These are phyloP conservation scores for Misgurnus anguillicaudatus DNA, from an alignment of 2,113 vertebrate species.

Conservation along the genomic window DNA sequence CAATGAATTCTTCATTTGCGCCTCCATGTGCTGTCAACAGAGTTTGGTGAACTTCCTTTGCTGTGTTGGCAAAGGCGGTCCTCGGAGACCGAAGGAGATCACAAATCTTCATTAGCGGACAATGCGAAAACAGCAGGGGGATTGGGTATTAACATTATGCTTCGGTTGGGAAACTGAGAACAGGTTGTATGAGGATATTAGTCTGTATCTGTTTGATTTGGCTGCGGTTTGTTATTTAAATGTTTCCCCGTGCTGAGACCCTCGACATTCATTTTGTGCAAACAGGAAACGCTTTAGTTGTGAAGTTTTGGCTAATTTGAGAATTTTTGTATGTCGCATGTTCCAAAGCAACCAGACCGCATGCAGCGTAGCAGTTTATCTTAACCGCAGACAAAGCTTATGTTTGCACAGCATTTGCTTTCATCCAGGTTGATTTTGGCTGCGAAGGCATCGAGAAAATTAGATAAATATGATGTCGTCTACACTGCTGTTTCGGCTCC, in stretches of 20 bases:
- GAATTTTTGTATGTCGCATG: not conserved
- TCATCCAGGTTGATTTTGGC: slow-evolving; percentile 41
- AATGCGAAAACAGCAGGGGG: slow-evolving; percentile 32
- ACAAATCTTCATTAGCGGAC: slow-evolving; percentile 54
- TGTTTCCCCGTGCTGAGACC: slow-evolving; percentile 7
- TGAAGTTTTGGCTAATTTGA: slow-evolving; percentile 13
- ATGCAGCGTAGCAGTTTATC: not conserved
- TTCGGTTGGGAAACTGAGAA: slow-evolving; percentile 18
- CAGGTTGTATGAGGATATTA: slow-evolving; percentile 59
- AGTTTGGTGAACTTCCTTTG: slow-evolving; percentile 62
- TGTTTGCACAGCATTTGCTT: slow-evolving; percentile 3
- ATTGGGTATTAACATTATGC: slow-evolving; percentile 23
- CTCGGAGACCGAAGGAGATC: slow-evolving; percentile 39
- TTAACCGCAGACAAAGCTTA: slow-evolving; percentile 6
- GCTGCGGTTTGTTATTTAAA: slow-evolving; percentile 20
- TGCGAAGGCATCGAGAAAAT: not conserved
- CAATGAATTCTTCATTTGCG: slow-evolving; percentile 26
- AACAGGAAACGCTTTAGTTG: slow-evolving; percentile 38
- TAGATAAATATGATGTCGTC: slow-evolving; percentile 9
- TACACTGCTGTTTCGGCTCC: not conserved
- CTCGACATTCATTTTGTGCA: slow-evolving; percentile 40
- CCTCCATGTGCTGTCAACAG: slow-evolving; percentile 20
- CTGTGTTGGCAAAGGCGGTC: slow-evolving; percentile 34
- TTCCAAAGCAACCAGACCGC: slow-evolving; percentile 30
- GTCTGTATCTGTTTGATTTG: slow-evolving; percentile 44